A percentile compares a stretch with the other conserved stretches of the same genome.
phyloP scores from a whole-genome alignment of 2,113 vertebrate species.

The Anseranas semipalmata region DNA sequence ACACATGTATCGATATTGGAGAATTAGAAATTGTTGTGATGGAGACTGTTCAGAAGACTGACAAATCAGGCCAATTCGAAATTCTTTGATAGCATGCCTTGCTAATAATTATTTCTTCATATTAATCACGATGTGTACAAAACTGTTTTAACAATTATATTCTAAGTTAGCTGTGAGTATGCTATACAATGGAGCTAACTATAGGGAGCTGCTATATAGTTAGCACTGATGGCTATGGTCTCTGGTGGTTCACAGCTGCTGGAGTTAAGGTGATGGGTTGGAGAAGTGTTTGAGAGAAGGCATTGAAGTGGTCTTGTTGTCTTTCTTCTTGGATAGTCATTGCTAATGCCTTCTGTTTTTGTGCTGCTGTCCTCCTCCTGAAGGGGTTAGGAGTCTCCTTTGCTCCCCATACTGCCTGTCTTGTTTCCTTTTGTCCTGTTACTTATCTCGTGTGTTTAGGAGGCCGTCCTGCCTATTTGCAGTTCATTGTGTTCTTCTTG shows the following conservation, averaged over 20 bases:
- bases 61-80: background rate
- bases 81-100: background rate
- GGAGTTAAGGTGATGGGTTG: background rate
- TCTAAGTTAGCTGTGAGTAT: background rate
- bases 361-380: background rate
- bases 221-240: background rate
- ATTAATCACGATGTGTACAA: fast-evolving
- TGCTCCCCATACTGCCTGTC: background rate
- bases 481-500: background rate
- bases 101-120: background rate
- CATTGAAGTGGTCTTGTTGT: background rate
- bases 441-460: background rate
- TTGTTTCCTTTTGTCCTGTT: background rate
- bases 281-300: background rate
- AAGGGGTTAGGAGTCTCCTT: background rate
- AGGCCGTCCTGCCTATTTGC: background rate
- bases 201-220: background rate
- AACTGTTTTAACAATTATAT: background rate
- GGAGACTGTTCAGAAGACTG: background rate
- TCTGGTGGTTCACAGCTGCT: background rate
- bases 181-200: background rate
- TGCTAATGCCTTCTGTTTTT: background rate
- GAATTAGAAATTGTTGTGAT: background rate
- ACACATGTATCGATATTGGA: background rate
- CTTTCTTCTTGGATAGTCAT: background rate